Evolutionary conservation across 2,888 invertebrate species (phyloP), one percentile per base, ranked within the genome.

Genomic region (Drosophila bunnanda): DNA sequence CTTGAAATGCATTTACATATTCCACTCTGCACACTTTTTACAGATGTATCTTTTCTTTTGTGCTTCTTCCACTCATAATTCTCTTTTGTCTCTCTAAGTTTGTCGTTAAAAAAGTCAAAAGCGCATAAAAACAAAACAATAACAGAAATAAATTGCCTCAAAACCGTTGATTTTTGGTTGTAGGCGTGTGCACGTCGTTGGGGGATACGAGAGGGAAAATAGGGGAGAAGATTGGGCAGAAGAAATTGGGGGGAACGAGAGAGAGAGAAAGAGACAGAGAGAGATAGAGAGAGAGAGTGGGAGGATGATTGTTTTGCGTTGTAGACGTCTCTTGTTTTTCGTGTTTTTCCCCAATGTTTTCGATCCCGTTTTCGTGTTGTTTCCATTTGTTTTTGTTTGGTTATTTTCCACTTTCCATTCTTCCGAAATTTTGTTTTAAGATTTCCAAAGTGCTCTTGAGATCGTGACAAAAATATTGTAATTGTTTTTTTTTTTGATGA

Each of bases 101-200:
- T 80, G 82, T 77, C 79, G 58, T 77, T 71, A 7, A 9, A 79
- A 81, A 84, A 71, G 79, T 77, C 70, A 70, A 71, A 64, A 68
- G 32, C 34, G n/a, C 34, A 36, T 17, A n/a, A 34, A 67, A 48
- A 52, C 74, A 76, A 79, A 82, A 88, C 86, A 87, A 87, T 79
- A 87, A 82, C 73, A 88, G 74, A 72, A 69, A 60, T 73, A 69
- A 80, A 61, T 80, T 61, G 70, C 59, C 39, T 61, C 55, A 54
- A 61, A 57, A 53, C 54, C 3, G 25, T 39, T 39, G 6, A n/a
- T 59, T 22, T 67, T 43, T 52, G 54, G 57, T 28, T 44, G 41
- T 52, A 67, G 57, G 54, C 54, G 68, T 77, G 79, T 78, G 82
- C 82, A 70, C 41, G 64, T 78, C 69, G 58, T 57, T 80, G 62